Percentiles rank a stretch among this genome's conserved stretches.
Evolutionary conservation across 1,140 invertebrate species (phyloP).

Genomic region (Drosophila ercepeae): DNA sequence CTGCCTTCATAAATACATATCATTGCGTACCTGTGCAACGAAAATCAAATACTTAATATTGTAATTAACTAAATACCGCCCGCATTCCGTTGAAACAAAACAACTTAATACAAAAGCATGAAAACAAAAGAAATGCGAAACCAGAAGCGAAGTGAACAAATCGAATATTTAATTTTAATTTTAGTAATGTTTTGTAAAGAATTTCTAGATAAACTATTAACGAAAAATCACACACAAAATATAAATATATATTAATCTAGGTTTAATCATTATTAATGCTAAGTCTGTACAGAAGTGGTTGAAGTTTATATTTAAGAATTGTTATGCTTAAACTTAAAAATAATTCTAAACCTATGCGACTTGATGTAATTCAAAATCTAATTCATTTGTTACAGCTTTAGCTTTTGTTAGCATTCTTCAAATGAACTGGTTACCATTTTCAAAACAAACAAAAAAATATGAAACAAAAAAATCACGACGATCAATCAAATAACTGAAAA

Average conservation of each 20-base stretch:
- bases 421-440: constrained; percentile 30
- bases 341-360: constrained; percentile 18
- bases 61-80: constrained; percentile 44
- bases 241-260: constrained; percentile 8
- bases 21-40: constrained; percentile 78
- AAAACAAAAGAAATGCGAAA: constrained; percentile 5
- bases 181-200: constrained; percentile 43
- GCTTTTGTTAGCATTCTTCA: constrained; percentile 39
- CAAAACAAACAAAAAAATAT: not conserved
- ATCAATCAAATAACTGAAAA: constrained; percentile 12
- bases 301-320: constrained; percentile 69
- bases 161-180: constrained; percentile 53
- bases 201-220: constrained; percentile 23
- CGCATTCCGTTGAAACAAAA: constrained; percentile 65
- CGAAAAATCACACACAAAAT: constrained; percentile 30
- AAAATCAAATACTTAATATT: constrained; percentile 65
- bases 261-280: constrained; percentile 18
- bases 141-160: constrained; percentile 65
- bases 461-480: constrained; percentile 10
- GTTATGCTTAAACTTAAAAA: constrained; percentile 63
- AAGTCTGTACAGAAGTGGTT: constrained; percentile 66
- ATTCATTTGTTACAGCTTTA: constrained; percentile 26
- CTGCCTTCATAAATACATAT: constrained; percentile 41
- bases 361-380: constrained; percentile 24
- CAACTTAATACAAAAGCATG: constrained; percentile 3